These are phyloP conservation scores for Avahi laniger DNA, from an alignment of 2,797 vertebrate species.

Conservation along the genomic window DNA sequence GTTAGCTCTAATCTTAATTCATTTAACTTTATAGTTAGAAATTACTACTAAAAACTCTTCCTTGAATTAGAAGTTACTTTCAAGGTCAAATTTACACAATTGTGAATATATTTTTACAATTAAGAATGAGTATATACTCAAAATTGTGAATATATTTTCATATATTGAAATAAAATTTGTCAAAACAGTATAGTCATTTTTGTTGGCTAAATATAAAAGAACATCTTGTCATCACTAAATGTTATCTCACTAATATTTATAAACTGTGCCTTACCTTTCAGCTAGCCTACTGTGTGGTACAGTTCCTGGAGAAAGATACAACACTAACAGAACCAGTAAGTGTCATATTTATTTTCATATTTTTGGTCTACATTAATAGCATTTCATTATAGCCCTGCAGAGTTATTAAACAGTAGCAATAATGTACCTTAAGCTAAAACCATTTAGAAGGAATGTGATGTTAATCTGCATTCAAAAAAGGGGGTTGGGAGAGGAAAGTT, in stretches of 20 bases:
- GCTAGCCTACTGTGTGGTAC: slow-evolving; percentile 99
- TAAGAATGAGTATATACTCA: too few species aligned
- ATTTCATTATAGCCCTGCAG: background rate
- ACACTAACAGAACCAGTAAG: slow-evolving; percentile 97
- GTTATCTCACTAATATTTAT: slow-evolving; percentile 55
- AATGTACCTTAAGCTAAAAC: background rate
- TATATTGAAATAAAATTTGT: slow-evolving; percentile 51
- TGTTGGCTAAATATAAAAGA: slow-evolving; percentile 68
- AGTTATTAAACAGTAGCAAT: slow-evolving; percentile 82
- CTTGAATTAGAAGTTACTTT: slow-evolving; percentile 28
- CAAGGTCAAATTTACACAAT: background rate
- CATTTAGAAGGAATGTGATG: background rate
- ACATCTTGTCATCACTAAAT: background rate
- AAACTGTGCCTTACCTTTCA: slow-evolving; percentile 83
- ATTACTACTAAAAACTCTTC: slow-evolving; percentile 46
- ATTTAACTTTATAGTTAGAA: slow-evolving; percentile 37
- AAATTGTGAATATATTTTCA: slow-evolving; percentile 1
- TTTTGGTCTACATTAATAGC: slow-evolving; percentile 37
- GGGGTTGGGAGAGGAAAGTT: background rate
- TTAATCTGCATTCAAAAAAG: background rate
- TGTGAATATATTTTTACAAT: slow-evolving; percentile 8
- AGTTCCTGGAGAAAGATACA: slow-evolving; percentile 98
- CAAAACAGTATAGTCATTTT: slow-evolving; percentile 59
- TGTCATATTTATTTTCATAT: slow-evolving; percentile 53
- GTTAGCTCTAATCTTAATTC: background rate